Percentiles rank a stretch among this genome's conserved stretches.
Evolutionary conservation across 2,113 vertebrate species (phyloP).

Genomic region (Dipodomys ordii): DNA sequence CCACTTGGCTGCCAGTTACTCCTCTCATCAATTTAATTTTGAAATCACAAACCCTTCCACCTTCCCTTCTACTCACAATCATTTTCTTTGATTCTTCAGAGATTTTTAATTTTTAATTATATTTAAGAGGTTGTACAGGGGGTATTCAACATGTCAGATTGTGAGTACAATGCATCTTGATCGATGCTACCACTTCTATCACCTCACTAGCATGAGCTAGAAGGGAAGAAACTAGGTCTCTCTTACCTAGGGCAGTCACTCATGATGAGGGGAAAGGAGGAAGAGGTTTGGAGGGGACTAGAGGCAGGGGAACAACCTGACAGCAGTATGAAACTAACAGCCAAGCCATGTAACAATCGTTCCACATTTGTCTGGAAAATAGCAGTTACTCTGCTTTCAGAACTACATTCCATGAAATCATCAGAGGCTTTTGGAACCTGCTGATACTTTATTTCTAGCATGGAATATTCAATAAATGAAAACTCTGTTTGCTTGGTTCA

Average conservation of each 20-base stretch:
- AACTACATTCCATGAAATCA: neutral
- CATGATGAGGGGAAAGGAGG: neutral
- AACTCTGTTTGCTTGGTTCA: neutral
- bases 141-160: no score
- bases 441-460: neutral
- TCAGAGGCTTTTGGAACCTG: neutral
- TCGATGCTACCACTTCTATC: no score
- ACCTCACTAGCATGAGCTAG: neutral
- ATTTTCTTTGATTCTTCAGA: neutral
- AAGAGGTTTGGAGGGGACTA: neutral
- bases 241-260: no score
- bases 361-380: neutral
- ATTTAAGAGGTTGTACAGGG: no score
- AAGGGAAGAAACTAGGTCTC: no score
- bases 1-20: slow-evolving; percentile 5
- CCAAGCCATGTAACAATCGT: neutral
- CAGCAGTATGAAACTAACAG: neutral
- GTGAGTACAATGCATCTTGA: no score
- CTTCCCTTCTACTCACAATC: neutral
- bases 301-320: neutral
- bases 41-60: neutral
- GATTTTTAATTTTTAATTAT: no score
- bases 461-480: neutral
- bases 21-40: slow-evolving; percentile 3
- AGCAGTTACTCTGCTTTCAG: neutral